These are phyloP conservation scores for Elephas maximus DNA, from an alignment of 2,113 vertebrate species.

Conservation along the genomic window DNA sequence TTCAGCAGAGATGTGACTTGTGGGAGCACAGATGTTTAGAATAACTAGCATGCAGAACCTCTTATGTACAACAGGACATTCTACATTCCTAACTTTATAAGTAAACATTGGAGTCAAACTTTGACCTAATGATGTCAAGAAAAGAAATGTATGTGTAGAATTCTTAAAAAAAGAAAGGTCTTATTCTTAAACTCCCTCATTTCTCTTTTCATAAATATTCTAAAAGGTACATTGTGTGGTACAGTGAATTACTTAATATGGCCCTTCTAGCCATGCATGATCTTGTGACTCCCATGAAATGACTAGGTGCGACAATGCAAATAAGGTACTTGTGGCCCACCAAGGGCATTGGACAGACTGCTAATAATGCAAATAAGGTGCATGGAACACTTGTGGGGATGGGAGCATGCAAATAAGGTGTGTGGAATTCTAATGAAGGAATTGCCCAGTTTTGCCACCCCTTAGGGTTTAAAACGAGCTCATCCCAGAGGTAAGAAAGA, in stretches of 20 bases:
- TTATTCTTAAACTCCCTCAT: not conserved
- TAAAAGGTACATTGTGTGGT: not conserved
- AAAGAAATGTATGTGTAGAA: not conserved
- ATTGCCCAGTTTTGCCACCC: no score
- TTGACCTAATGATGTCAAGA: not conserved
- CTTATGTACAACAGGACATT: not conserved
- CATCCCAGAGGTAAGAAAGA: no score
- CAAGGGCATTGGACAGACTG: no score
- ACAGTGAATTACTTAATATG: not conserved
- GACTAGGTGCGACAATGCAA: not conserved
- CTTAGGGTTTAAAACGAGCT: no score
- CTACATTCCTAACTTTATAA: not conserved
- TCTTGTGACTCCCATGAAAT: not conserved
- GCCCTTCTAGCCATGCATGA: not conserved
- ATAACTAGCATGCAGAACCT: not conserved
- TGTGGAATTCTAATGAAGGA: no score
- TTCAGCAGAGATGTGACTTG: not conserved
- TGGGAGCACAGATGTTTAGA: not conserved
- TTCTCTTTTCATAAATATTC: constrained; percentile 33
- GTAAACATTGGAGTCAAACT: not conserved
- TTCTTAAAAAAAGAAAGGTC: not conserved
- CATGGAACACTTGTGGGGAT: no score
- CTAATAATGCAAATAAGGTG: no score
- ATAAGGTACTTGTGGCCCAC: no score
- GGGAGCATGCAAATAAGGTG: no score